Base-by-base conservation (phyloP, 2,113 vertebrate genomes). In the Noturus placidus region DNA sequence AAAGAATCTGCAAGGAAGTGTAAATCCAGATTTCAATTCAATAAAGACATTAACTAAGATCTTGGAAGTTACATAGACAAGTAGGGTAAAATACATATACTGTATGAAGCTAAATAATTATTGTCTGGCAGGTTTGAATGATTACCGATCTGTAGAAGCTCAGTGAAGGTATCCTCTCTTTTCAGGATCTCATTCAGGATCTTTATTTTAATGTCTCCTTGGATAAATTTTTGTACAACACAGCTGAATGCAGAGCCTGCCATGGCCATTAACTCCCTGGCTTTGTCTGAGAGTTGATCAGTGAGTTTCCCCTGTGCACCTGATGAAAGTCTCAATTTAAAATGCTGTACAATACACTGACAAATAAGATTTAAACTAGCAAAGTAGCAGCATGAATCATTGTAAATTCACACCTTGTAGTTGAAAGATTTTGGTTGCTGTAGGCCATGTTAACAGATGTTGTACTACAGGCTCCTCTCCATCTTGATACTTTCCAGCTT, bases 391-490 rank as follows among this genome's bases (percentile, higher is more conserved):
- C 42, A 52, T n/a, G 7, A 15, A 14, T 27, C 11, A 27, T 15
- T 76, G 4, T n/a, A 17, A 77, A 52, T 50, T 52, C 42, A 50
- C 91, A 99, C 98, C 96, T 0, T 91, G 93, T 72, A 98, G 89
- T 1, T 88, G 93, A 86, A 98, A 97, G 91, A 97, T 86, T 1
- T 94, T 77, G 83, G 92, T 96, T 86, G 95, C 86, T 14, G 96
- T 97, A 3, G 93, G 93, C 96, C 97, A 96, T 0, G 92, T 94
- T 0, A 99, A 94, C 0, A 99, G 87, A 14, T 98, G 96, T 5
- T 15, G 89, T 35, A 99, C 89, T 35, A 97, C 88, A 19, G 77
- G 77, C 42, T 95, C 95, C 81, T 93, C 84, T n/a, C 94, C 89
- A 0, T 52, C 79, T 0, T 90, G 81, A 1, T 83, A 50, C 0